Conservation (phyloP, 2,113 vertebrate species). For the Syrmaticus mikado region DNA sequence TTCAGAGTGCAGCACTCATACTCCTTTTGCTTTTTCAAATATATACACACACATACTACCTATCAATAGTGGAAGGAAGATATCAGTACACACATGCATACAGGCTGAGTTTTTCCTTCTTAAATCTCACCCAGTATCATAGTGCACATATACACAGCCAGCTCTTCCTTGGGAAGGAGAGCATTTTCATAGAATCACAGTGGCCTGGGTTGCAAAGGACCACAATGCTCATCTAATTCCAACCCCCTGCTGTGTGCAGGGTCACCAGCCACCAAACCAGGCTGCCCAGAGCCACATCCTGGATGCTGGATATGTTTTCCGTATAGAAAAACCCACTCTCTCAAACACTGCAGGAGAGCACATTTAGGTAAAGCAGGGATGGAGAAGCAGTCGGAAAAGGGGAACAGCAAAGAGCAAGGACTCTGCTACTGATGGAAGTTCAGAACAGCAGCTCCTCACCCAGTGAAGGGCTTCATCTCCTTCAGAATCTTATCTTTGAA, state of each 20-base stretch:
- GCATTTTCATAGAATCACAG: no score
- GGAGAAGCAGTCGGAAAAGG: neutral
- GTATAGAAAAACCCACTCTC: neutral
- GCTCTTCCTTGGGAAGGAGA: neutral
- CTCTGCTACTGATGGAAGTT: neutral
- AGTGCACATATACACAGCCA: neutral
- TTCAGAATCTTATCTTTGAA: neutral
- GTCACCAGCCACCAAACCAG: no score
- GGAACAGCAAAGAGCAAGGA: fast-evolving
- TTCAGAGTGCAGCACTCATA: neutral
- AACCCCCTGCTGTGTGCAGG: no score
- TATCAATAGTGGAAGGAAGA: neutral
- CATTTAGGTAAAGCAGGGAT: neutral
- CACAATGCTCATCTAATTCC: no score
- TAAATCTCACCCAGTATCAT: neutral
- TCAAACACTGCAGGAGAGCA: neutral
- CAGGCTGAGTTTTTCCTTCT: neutral
- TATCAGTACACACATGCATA: neutral
- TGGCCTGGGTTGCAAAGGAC: no score
- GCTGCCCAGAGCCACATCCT: no score
- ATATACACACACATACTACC: neutral
- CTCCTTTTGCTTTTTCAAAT: no score
- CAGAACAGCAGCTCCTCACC: neutral
- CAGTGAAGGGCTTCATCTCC: neutral
- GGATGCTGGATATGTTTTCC: neutral